Evolutionary conservation across 2,888 invertebrate genomes (phyloP).

Genomic region (Globia sparganii): DNA sequence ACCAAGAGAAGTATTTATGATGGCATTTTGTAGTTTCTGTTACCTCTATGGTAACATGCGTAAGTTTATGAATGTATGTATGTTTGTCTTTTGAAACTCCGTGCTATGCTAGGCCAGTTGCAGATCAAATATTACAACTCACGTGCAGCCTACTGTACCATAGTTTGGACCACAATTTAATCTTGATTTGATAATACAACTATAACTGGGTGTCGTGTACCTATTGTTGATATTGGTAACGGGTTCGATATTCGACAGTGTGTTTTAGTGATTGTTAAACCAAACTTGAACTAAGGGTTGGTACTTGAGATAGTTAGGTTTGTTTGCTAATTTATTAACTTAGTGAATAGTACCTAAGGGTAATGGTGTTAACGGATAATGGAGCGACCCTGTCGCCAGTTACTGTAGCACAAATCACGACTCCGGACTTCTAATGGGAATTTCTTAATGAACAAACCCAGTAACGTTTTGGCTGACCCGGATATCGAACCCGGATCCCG

Average conservation of each 20-base stretch:
- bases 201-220: slow-evolving; percentile 7
- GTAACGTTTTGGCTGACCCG: neutral
- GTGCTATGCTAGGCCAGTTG: too few species aligned
- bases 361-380: too few species aligned
- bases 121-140: neutral
- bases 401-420: neutral
- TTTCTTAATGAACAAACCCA: neutral
- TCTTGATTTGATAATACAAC: slow-evolving; percentile 34
- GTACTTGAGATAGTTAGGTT: neutral
- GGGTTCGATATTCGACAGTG: slow-evolving; percentile 4
- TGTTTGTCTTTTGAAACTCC: neutral
- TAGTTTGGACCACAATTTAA: slow-evolving; percentile 27
- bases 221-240: slow-evolving; percentile 23
- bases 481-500: neutral
- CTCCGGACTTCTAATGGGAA: neutral
- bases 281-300: neutral
- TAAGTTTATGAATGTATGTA: neutral
- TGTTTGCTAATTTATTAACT: neutral
- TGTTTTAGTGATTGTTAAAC: slow-evolving; percentile 30
- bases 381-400: neutral
- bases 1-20: neutral
- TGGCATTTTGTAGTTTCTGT: neutral
- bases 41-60: neutral
- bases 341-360: neutral
- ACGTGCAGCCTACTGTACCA: neutral